phyloP scores from a whole-genome alignment of 2,113 vertebrate genomes.

The Myiozetetes cayanensis region DNA sequence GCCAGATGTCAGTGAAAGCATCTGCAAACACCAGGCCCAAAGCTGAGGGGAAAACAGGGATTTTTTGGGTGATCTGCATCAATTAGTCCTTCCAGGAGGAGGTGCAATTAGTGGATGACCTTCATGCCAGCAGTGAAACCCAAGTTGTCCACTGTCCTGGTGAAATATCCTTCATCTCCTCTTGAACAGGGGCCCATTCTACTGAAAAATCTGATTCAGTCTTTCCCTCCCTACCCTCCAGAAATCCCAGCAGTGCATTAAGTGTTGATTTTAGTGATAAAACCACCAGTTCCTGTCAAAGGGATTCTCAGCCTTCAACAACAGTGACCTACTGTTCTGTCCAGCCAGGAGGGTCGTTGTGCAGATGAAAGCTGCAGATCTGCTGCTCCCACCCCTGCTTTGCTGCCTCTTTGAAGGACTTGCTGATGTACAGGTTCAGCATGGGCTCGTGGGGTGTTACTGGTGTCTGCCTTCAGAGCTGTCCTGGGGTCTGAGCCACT shows the following conservation, averaged over 20 bases:
- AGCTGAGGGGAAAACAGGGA: neutral
- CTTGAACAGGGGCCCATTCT: neutral
- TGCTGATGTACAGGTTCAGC: neutral
- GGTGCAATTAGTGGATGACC: neutral
- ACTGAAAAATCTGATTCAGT: neutral
- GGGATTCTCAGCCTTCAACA: neutral
- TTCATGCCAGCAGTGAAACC: neutral
- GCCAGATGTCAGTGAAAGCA: neutral
- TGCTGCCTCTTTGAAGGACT: neutral
- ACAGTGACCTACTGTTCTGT: neutral
- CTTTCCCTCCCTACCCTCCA: rapidly evolving
- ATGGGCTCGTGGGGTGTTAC: neutral
- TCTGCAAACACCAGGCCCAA: neutral
- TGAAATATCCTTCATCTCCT: neutral
- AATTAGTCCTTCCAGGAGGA: neutral
- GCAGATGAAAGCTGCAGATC: neutral
- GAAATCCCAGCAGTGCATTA: neutral
- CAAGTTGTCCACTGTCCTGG: neutral
- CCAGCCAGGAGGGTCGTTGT: neutral
- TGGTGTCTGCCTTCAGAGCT: neutral
- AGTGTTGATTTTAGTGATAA: neutral
- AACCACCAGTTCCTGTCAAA: neutral
- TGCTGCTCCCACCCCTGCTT: neutral
- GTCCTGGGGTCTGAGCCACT: neutral
- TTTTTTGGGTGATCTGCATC: neutral